These are phyloP conservation scores for Ptychobarbus kaznakovi DNA, from an alignment of 2,797 vertebrate genomes.

Conservation along the genomic window DNA sequence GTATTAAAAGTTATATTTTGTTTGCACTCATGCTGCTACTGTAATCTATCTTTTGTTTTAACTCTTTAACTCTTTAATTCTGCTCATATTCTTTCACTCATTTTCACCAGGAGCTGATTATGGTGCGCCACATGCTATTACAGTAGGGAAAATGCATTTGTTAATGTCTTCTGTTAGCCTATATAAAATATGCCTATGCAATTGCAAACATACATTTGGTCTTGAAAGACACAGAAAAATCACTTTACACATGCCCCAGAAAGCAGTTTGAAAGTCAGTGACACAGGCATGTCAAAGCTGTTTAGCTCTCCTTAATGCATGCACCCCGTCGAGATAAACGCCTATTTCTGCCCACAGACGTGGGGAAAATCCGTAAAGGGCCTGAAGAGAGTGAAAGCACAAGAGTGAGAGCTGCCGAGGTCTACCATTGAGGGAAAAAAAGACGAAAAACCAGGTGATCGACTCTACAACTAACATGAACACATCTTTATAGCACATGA, in stretches of 20 bases:
- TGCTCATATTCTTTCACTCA: neutral
- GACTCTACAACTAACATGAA: slow-evolving; percentile 10
- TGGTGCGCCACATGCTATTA: neutral
- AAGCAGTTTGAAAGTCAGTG: slow-evolving; percentile 36
- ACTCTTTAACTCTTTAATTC: neutral
- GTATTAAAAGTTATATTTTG: neutral
- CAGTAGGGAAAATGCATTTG: slow-evolving; percentile 33
- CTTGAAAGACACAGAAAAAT: slow-evolving; percentile 37
- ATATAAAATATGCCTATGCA: slow-evolving; percentile 31
- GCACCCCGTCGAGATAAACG: slow-evolving; percentile 53
- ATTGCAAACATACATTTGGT: slow-evolving; percentile 3
- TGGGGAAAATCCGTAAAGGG: slow-evolving; percentile 44
- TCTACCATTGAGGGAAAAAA: neutral
- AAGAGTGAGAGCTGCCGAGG: slow-evolving; percentile 3
- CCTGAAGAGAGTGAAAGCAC: slow-evolving; percentile 2
- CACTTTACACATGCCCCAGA: slow-evolving; percentile 33
- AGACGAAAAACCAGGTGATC: neutral
- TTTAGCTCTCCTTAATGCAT: slow-evolving; percentile 55
- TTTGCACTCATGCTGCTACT: neutral
- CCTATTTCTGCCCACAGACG: slow-evolving; percentile 38
- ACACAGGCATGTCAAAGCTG: slow-evolving; percentile 53
- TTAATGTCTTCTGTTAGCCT: slow-evolving; percentile 24
- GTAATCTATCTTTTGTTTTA: slow-evolving; percentile 6
- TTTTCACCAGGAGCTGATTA: slow-evolving; percentile 9
- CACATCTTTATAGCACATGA: slow-evolving; percentile 28